These are phyloP conservation scores for Epistrophe eligans DNA, from an alignment of 2,888 invertebrate species.

Conservation along the genomic window DNA sequence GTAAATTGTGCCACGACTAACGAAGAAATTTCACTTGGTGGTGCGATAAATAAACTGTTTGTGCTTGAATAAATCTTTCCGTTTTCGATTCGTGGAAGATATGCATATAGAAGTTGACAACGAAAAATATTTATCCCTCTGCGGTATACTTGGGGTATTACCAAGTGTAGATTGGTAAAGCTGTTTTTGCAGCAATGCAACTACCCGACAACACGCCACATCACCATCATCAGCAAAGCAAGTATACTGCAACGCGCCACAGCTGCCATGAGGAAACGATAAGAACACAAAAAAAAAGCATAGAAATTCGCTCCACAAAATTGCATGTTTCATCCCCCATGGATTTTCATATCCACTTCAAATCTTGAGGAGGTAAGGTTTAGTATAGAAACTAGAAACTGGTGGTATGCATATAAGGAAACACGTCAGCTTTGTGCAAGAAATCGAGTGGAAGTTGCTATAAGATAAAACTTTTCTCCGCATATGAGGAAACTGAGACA, in stretches of 20 bases:
- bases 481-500: neutral
- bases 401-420: conserved; percentile 23
- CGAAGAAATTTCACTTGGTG: conserved; percentile 39
- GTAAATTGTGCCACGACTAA: conserved; percentile 37
- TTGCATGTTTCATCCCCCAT: conserved; percentile 66
- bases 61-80: conserved; percentile 65
- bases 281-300: conserved; percentile 24
- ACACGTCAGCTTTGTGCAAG: conserved; percentile 30
- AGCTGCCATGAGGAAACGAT: conserved; percentile 28
- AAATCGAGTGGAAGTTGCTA: conserved; percentile 44
- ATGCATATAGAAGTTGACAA: conserved; percentile 67
- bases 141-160: conserved; percentile 46
- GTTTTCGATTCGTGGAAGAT: conserved; percentile 45
- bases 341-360: conserved; percentile 57
- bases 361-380: conserved; percentile 13
- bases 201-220: conserved; percentile 28
- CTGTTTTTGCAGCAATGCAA: conserved; percentile 20
- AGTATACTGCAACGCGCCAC: neutral
- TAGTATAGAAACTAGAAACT: neutral
- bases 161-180: conserved; percentile 1
- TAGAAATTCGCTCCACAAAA: conserved; percentile 57
- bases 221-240: neutral
- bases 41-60: conserved; percentile 62
- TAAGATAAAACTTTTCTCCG: neutral
- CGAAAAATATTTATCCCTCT: conserved; percentile 70